Percentiles rank a stretch among this genome's conserved stretches.
phyloP scores from a whole-genome alignment of 1,140 invertebrate species.

The Argopecten irradians region DNA sequence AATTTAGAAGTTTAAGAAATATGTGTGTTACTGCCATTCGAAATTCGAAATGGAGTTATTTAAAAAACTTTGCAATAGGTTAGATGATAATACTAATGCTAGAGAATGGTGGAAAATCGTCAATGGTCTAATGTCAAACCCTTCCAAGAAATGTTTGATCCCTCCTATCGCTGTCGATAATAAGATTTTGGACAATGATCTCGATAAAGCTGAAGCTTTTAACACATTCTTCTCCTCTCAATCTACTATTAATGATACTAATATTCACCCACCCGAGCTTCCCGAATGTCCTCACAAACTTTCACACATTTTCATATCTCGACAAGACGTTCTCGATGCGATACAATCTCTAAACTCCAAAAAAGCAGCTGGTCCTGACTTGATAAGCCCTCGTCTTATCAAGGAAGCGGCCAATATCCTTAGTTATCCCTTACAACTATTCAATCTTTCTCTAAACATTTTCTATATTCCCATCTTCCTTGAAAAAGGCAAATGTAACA shows the following conservation, averaged over 20 bases:
- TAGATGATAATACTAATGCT: background rate
- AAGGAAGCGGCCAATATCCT: background rate
- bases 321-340: background rate
- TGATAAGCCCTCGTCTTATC: background rate
- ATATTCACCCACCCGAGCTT: background rate
- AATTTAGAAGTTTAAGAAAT: too few species aligned
- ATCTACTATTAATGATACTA: background rate
- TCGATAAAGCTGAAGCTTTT: too few species aligned
- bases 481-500: conserved; percentile 12
- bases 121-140: background rate
- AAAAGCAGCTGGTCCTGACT: background rate
- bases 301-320: background rate
- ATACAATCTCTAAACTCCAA: background rate
- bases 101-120: background rate
- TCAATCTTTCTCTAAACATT: too few species aligned
- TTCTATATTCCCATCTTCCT: background rate
- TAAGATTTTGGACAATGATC: too few species aligned
- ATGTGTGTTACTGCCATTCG: too few species aligned
- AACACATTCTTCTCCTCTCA: background rate
- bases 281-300: background rate
- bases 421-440: background rate
- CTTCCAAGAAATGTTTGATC: background rate
- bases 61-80: too few species aligned
- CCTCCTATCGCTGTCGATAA: background rate
- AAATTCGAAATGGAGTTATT: too few species aligned